Percentiles rank a stretch among this genome's conserved stretches.
phyloP scores from a whole-genome alignment of 92 coral and sea anemone species.

The Diadumene lineata region DNA sequence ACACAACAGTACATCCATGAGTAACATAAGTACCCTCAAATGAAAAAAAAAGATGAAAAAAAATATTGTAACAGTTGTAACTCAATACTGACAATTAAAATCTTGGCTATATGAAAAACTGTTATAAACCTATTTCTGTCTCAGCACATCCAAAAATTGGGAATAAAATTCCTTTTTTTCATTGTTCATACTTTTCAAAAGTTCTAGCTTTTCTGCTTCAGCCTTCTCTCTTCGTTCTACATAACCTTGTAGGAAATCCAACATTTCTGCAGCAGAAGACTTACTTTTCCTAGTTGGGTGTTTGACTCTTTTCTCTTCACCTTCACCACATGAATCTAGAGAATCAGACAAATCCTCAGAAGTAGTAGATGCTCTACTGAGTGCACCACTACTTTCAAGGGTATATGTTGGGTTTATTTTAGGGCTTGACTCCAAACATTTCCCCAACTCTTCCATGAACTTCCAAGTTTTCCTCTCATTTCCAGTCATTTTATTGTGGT shows the following conservation, averaged over 20 bases:
- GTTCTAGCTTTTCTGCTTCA: conserved; percentile 38
- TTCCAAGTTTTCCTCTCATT: conserved; percentile 53
- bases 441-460: conserved; percentile 41
- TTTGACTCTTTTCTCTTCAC: conserved; percentile 21
- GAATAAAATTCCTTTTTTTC: conserved; percentile 34
- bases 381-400: neutral
- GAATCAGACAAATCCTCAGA: conserved; percentile 7
- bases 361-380: neutral
- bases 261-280: conserved; percentile 40
- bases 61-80: no score
- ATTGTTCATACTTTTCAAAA: conserved; percentile 41
- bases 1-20: neutral
- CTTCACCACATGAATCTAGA: conserved; percentile 11
- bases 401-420: conserved; percentile 64
- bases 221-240: conserved; percentile 43
- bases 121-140: neutral
- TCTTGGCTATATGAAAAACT: neutral
- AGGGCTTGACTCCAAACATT: conserved; percentile 53
- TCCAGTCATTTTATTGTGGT: conserved; percentile 52
- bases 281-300: conserved; percentile 29
- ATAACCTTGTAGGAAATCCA: conserved; percentile 32
- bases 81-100: no score
- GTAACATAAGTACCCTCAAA: neutral
- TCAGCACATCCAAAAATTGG: conserved; percentile 46
- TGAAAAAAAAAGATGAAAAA: neutral